Base-by-base conservation (phyloP, 2,888 invertebrate species). In the Caenorhabditis sinica region DNA sequence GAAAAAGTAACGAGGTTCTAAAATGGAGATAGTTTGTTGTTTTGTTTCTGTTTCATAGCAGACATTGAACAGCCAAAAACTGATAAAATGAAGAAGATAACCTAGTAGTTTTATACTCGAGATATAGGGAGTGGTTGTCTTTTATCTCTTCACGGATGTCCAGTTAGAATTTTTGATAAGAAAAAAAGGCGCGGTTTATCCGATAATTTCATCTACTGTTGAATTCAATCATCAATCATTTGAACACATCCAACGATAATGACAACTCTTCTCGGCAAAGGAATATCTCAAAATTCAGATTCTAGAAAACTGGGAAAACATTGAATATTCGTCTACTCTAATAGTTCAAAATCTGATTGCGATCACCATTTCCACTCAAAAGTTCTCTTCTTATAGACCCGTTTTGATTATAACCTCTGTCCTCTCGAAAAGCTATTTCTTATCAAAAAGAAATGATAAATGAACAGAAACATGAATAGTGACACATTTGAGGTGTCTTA, bases 381-480 rank as follows among this genome's bases (percentile, higher is more conserved):
- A 23, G 2, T 51, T 61, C 36, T n/a, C 61, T 36, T 11, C 11
- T 23, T n/a, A 23, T n/a, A 8, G 40, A 63, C 60, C 60, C 15
- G 63, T 43, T 43, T 43, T 11, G n/a, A 23, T 36, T 9, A 51
- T 20, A 20, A n/a, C n/a, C 9, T 9, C 8, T n/a, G n/a, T 53
- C 23, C 2, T 9, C 20, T 9, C 20, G 6, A 53, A 53, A 56
- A 28, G 56, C 28, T 28, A 15, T 20, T 75, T 43, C 43, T 43
- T 56, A 60, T 28, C 40, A 30, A 60, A 45, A 36, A 68, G 61
- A 77, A 71, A 43, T 56, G 63, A 68, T 25, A 49, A 53, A 80
- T 23, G 65, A 66, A 60, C 49, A n/a, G 30, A 63, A 58, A 28
- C 66, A 72, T 72, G 80, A 58, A 66, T 72, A 72, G 72, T 80